A percentile compares a stretch with the other conserved stretches of the same genome.
Evolutionary conservation across 2,113 vertebrate genomes (phyloP).

Genomic region (Poeciliopsis occidentalis): DNA sequence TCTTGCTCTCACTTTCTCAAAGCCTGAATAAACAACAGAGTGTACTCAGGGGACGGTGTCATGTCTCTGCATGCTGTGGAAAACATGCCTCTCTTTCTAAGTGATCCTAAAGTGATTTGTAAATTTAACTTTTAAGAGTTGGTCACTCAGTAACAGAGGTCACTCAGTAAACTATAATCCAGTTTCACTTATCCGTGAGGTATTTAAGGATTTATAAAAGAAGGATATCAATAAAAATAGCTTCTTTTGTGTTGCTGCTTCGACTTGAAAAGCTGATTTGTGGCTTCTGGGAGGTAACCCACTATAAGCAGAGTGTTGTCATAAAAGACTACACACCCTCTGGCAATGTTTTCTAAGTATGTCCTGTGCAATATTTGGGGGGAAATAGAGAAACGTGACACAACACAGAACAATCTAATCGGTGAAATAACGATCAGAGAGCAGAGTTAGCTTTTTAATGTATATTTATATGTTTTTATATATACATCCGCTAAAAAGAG

Average conservation of each 20-base stretch:
- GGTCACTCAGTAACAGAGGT: neutral
- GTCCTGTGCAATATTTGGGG: too few species aligned
- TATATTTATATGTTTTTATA: neutral
- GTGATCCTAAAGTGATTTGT: too few species aligned
- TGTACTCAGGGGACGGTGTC: too few species aligned
- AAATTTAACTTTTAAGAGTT: too few species aligned
- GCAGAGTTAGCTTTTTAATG: neutral
- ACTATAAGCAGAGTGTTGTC: constrained; percentile 8
- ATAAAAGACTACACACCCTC: neutral
- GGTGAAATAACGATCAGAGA: neutral
- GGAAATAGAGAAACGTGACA: neutral
- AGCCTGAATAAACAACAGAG: neutral
- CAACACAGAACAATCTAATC: neutral
- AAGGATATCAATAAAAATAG: neutral
- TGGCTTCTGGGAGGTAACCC: constrained; percentile 24
- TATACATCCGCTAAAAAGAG: constrained; percentile 7
- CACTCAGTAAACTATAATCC: too few species aligned
- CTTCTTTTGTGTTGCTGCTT: neutral
- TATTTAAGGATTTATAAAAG: too few species aligned
- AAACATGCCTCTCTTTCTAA: too few species aligned
- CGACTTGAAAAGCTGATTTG: neutral
- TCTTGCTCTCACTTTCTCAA: neutral
- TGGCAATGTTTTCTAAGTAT: neutral
- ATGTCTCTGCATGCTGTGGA: too few species aligned
- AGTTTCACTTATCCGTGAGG: too few species aligned